Percentiles rank a stretch among this genome's conserved stretches.
Evolutionary conservation across 2,888 invertebrate species (phyloP).

Genomic region (Hoplodrina blanda): DNA sequence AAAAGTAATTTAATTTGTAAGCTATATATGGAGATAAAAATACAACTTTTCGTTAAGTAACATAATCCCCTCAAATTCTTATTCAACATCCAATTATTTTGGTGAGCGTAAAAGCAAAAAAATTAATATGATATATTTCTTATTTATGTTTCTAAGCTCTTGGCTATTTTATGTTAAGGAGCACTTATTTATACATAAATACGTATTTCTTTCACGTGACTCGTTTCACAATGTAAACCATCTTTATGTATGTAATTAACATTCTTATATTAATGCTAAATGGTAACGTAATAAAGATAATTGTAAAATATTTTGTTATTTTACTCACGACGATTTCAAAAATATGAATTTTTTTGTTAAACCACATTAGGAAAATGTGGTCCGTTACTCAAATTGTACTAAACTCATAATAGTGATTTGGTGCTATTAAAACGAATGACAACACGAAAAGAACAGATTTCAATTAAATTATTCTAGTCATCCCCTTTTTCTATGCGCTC

Average conservation of each 20-base stretch:
- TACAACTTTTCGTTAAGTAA: slow-evolving; percentile 23
- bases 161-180: not conserved
- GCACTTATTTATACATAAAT: not conserved
- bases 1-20: slow-evolving; percentile 48
- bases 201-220: not conserved
- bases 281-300: slow-evolving; percentile 23
- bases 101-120: not conserved
- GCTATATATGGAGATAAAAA: slow-evolving; percentile 19
- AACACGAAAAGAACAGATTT: not conserved
- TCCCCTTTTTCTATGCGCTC: too few species aligned
- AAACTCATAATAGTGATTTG: not conserved
- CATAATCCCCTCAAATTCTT: not conserved
- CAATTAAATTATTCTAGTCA: not conserved
- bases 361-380: not conserved
- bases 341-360: not conserved
- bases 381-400: not conserved
- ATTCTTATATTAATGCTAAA: slow-evolving; percentile 11
- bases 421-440: not conserved
- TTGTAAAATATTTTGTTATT: slow-evolving; percentile 15
- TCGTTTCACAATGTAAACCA: slow-evolving; percentile 15
- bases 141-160: not conserved
- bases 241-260: slow-evolving; percentile 23
- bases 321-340: not conserved
- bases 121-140: not conserved
- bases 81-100: not conserved